These are phyloP conservation scores for Osmerus mordax DNA, from an alignment of 2,113 vertebrate genomes.

Conservation along the genomic window DNA sequence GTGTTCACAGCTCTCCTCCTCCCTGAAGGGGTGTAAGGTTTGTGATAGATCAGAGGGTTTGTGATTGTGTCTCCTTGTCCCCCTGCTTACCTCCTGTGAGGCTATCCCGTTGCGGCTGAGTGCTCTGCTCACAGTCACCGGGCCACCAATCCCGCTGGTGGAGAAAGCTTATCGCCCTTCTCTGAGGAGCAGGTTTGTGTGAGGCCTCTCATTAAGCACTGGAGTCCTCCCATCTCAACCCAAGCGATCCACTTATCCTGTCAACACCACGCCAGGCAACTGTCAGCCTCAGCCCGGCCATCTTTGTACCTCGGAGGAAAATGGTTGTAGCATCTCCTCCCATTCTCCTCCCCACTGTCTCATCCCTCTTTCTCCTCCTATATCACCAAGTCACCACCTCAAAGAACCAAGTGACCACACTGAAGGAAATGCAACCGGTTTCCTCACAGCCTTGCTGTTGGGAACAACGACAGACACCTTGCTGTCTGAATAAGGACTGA, in stretches of 20 bases:
- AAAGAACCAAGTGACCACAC: constrained; percentile 36
- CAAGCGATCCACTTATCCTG: constrained; percentile 67
- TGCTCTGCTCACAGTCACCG: constrained; percentile 41
- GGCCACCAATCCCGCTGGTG: neutral
- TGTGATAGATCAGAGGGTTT: constrained; percentile 54
- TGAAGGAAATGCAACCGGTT: constrained; percentile 51
- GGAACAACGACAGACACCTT: constrained; percentile 34
- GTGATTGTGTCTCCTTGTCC: constrained; percentile 52
- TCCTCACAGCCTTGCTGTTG: constrained; percentile 39
- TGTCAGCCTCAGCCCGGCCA: constrained; percentile 46
- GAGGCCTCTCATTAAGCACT: constrained; percentile 58
- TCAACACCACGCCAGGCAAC: constrained; percentile 71
- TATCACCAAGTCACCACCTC: constrained; percentile 49
- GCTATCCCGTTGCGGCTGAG: constrained; percentile 66
- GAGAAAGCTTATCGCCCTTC: constrained; percentile 41
- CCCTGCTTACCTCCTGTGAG: constrained; percentile 46
- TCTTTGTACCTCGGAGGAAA: constrained; percentile 48
- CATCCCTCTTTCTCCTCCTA: neutral
- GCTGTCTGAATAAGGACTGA: constrained; percentile 45
- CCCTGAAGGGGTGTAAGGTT: constrained; percentile 66
- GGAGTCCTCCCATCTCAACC: constrained; percentile 47
- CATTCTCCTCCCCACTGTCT: constrained; percentile 19
- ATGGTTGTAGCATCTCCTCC: constrained; percentile 45
- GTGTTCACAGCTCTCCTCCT: constrained; percentile 22
- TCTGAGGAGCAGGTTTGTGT: constrained; percentile 52